Conservation (phyloP, 2,797 vertebrate genomes). For the Argentina silus region DNA sequence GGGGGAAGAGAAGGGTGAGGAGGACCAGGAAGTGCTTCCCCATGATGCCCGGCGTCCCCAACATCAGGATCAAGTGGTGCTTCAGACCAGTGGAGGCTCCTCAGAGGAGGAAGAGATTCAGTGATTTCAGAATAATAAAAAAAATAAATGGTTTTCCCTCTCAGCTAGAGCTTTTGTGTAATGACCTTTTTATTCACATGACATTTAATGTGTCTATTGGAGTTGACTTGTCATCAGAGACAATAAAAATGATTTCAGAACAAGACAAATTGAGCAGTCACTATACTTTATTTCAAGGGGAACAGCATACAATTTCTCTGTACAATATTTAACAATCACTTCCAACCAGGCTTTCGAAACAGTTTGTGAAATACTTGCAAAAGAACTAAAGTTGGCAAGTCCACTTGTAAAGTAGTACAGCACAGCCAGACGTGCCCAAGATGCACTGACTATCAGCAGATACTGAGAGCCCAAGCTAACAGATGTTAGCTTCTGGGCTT, state of each 20-base stretch:
- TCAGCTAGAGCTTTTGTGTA: no score
- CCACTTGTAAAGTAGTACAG: slow-evolving; percentile 78
- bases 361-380: slow-evolving; percentile 71
- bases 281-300: slow-evolving; percentile 78
- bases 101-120: no score
- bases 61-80: no score
- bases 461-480: slow-evolving; percentile 77
- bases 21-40: no score
- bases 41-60: no score
- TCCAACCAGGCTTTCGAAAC: slow-evolving; percentile 78
- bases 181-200: no score
- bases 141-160: no score
- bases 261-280: slow-evolving; percentile 71
- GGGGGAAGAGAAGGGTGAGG: no score
- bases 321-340: slow-evolving; percentile 88
- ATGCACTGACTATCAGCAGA: slow-evolving; percentile 72
- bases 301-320: slow-evolving; percentile 87
- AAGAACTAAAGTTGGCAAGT: slow-evolving; percentile 75
- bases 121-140: no score
- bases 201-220: no score
- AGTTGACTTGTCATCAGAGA: neutral
- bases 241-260: neutral
- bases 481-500: slow-evolving; percentile 74
- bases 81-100: no score
- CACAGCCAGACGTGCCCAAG: slow-evolving; percentile 78